Conservation (phyloP, 2,797 vertebrate species). For the Lerista edwardsae region DNA sequence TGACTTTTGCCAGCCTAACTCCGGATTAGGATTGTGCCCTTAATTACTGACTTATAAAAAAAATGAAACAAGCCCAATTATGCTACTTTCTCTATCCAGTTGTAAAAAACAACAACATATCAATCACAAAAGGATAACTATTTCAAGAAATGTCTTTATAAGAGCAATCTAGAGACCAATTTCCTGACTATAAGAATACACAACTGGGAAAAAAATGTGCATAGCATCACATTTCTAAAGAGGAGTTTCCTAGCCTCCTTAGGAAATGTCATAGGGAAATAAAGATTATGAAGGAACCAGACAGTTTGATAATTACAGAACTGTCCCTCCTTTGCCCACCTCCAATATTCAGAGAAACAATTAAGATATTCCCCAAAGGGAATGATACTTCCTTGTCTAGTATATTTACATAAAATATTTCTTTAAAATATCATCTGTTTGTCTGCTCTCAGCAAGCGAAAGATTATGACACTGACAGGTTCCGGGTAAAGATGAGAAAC, state of each 20-base stretch:
- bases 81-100: not conserved
- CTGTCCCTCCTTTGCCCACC: not conserved
- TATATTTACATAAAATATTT: conserved; percentile 59
- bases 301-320: not conserved
- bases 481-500: conserved; percentile 66
- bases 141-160: not conserved
- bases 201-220: conserved; percentile 43
- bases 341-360: not conserved
- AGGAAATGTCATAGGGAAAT: conserved; percentile 36
- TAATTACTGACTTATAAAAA: too few relatives aligned
- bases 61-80: not conserved
- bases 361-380: conserved; percentile 39
- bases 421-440: conserved; percentile 53
- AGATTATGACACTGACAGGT: conserved; percentile 68
- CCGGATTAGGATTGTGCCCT: too few relatives aligned
- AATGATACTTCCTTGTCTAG: conserved; percentile 42
- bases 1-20: too few relatives aligned
- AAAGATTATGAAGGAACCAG: conserved; percentile 36
- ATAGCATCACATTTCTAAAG: conserved; percentile 11
- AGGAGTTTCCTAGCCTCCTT: conserved; percentile 43
- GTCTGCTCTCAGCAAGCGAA: conserved; percentile 55
- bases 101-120: not conserved
- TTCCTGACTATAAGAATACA: conserved; percentile 54
- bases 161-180: conserved; percentile 37
- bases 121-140: conserved; percentile 12